Evolutionary conservation across 2,113 vertebrate species (phyloP).

Genomic region (Euleptes europaea): DNA sequence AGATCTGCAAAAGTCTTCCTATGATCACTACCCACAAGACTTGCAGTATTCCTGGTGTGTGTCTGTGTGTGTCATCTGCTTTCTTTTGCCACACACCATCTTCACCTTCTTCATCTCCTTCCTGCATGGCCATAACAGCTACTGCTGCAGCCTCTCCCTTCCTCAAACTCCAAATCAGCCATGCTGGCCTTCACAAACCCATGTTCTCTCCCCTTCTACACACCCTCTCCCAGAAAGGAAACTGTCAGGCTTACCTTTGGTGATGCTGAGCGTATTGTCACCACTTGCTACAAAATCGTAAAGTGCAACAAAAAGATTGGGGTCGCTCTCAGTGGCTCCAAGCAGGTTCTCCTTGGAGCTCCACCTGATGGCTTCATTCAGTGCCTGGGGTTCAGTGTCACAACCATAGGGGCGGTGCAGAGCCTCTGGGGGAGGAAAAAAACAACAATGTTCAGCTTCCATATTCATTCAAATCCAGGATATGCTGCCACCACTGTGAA

Average conservation of each 20-base stretch:
- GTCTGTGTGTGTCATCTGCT: not conserved
- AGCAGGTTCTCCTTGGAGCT: slow-evolving; percentile 98
- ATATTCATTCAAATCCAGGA: not conserved
- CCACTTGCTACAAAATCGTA: slow-evolving; percentile 99
- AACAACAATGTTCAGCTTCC: not conserved
- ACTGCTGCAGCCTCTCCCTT: not conserved
- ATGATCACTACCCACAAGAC: not conserved
- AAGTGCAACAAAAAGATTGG: slow-evolving; percentile 99
- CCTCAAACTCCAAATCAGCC: not conserved
- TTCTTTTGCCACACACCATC: not conserved
- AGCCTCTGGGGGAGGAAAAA: slow-evolving; percentile 82
- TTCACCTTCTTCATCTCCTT: not conserved
- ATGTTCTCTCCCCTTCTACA: not conserved
- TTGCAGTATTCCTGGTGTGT: not conserved
- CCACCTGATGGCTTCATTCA: slow-evolving; percentile 97
- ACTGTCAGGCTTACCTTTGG: slow-evolving; percentile 85
- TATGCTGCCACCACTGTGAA: not conserved
- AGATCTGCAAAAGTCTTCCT: not conserved
- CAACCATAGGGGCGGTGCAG: slow-evolving; percentile 91
- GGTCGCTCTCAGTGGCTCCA: slow-evolving; percentile 95
- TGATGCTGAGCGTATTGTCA: slow-evolving; percentile 99
- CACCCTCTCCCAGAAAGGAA: not conserved
- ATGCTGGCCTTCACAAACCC: no score
- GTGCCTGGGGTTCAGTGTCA: slow-evolving; percentile 84
- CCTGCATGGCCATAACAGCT: not conserved